Evolutionary conservation across 2,113 vertebrate genomes (phyloP).

Genomic region (Rattus rattus): DNA sequence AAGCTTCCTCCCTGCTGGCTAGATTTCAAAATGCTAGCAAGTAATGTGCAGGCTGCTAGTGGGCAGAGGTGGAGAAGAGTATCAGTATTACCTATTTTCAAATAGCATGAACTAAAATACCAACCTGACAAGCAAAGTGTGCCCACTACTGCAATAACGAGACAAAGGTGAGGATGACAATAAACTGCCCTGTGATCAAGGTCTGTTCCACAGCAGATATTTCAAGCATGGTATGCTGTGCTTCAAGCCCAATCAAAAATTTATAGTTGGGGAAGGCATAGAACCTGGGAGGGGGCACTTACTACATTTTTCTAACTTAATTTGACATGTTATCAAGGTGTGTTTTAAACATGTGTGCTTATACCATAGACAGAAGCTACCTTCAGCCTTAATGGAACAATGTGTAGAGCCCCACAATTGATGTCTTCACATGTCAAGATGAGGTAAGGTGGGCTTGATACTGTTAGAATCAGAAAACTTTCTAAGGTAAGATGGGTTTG

Average conservation of each 20-base stretch:
- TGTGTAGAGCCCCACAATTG: rapidly evolving
- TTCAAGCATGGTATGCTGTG: not conserved
- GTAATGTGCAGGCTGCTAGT: not conserved
- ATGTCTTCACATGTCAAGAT: not conserved
- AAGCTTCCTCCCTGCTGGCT: not conserved
- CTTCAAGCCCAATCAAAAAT: not conserved
- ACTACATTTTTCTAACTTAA: not conserved
- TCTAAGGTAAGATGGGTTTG: not conserved
- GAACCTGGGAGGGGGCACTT: not conserved
- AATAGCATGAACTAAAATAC: not conserved
- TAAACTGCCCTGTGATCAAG: not conserved
- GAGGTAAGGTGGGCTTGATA: not conserved
- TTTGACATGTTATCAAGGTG: not conserved
- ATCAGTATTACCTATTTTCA: not conserved
- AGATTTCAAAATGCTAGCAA: not conserved
- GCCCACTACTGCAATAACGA: not conserved
- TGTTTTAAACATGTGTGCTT: not conserved
- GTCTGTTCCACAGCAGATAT: not conserved
- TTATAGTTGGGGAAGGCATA: not conserved
- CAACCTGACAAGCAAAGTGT: not conserved
- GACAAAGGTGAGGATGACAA: not conserved
- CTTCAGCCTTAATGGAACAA: not conserved
- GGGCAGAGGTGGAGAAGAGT: no score
- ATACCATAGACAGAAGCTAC: not conserved
- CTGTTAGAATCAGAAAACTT: not conserved